Conservation (phyloP, 1,140 invertebrate species). For the Notospermus geniculatus region DNA sequence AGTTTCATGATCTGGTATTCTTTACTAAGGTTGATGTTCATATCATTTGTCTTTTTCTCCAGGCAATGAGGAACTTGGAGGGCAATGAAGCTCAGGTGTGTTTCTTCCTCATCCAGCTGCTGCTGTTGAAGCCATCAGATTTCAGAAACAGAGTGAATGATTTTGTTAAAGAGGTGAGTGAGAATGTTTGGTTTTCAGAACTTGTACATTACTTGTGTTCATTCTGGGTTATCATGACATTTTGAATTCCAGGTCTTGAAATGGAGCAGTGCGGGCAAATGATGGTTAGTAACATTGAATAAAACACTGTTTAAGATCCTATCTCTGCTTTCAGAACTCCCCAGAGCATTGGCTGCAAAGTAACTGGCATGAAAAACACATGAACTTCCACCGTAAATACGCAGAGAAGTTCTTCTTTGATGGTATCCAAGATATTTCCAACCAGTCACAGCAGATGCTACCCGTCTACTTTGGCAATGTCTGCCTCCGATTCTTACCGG, state of each 20-base stretch:
- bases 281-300: too few relatives aligned
- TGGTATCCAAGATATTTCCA: slow-evolving; percentile 67
- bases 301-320: background rate
- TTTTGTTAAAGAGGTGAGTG: slow-evolving; percentile 78
- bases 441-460: slow-evolving; percentile 68
- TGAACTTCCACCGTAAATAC: slow-evolving; percentile 88
- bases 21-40: too few relatives aligned
- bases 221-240: too few relatives aligned
- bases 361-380: slow-evolving; percentile 96
- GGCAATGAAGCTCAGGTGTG: slow-evolving; percentile 92
- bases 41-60: slow-evolving; percentile 33
- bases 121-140: slow-evolving; percentile 82
- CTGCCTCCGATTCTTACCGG: slow-evolving; percentile 90
- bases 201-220: too few relatives aligned
- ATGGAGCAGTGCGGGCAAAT: too few relatives aligned
- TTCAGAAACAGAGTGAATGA: slow-evolving; percentile 88
- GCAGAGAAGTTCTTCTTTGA: slow-evolving; percentile 95
- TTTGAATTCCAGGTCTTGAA: too few relatives aligned
- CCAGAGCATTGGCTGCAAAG: slow-evolving; percentile 86
- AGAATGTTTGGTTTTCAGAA: background rate
- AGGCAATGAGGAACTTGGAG: slow-evolving; percentile 85
- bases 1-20: background rate
- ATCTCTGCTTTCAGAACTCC: slow-evolving; percentile 41
- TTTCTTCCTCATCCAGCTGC: slow-evolving; percentile 89
- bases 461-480: slow-evolving; percentile 95